These are phyloP conservation scores for Mesocentrotus franciscanus DNA, from an alignment of 53 echinoderm and acorn worm genomes.

Conservation along the genomic window DNA sequence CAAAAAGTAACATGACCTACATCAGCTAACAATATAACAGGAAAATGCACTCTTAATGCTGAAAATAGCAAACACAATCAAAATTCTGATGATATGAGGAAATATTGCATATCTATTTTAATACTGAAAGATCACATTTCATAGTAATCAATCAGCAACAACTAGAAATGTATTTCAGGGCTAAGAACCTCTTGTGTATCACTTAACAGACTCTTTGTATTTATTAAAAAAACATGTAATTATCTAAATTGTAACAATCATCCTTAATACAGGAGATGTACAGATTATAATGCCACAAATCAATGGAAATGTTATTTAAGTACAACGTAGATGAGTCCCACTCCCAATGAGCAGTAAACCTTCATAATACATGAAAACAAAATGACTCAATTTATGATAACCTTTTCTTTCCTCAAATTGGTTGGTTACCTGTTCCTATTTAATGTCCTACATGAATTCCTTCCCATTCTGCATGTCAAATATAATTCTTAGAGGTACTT, in stretches of 20 bases:
- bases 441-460: neutral
- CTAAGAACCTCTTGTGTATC: neutral
- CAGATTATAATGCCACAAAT: too few species aligned
- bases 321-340: neutral
- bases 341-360: neutral
- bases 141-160: neutral
- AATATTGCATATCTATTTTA: neutral
- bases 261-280: too few species aligned
- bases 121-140: neutral
- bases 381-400: neutral
- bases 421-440: neutral
- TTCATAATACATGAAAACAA: too few species aligned
- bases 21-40: neutral
- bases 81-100: neutral
- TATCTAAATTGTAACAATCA: too few species aligned
- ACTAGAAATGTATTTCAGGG: conserved; percentile 19
- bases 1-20: neutral
- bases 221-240: too few species aligned
- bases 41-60: neutral
- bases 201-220: neutral
- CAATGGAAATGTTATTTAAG: neutral
- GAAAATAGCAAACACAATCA: neutral
- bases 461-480: neutral
- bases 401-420: neutral
- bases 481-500: neutral